Base-by-base conservation (phyloP, 2,888 invertebrate genomes). In the Syrphus vitripennis region DNA sequence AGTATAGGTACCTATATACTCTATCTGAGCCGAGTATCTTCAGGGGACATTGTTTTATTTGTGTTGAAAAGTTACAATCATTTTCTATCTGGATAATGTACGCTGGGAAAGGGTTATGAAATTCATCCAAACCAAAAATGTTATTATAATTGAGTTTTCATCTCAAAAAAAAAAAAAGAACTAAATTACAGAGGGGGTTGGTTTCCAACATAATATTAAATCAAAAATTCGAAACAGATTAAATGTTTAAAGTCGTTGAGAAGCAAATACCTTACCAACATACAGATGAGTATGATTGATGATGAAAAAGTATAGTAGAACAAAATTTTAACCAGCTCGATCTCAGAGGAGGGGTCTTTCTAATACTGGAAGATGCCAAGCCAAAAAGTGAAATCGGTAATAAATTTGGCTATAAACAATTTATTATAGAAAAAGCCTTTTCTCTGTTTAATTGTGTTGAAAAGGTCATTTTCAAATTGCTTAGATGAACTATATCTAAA, bases 401-500 rank as follows among this genome's bases (percentile, higher is more conserved):
- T 63, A 63, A 63, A 63, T 63, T 26, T 42, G 63, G 24, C 40
- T 63, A n/a, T n/a, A n/a, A 63, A 14, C 26, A 16, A 63, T 16
- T 63, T 61, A 61, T 61, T 61, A 61, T n/a, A n/a, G n/a, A n/a
- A 61, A 42, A 40, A 42, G 61, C 9, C 16, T 42, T 59, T 14
- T 48, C 3, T 21, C 9, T 34, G 9, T 19, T 1, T 50, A n/a
- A n/a, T n/a, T 40, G 16, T 61, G 42, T 16, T 63, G 10, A 63
- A 63, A 63, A 63, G 63, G 63, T 63, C 42, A n/a, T 26, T 40
- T 61, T 29, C 16, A 42, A 63, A 63, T 63, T 63, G 63, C 63
- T 63, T n/a, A 16, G 42, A 63, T 42, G 16, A 42, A 63, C 24
- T 24, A 40, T 40, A 40, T 2, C 14, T 26, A 16, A 5, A 29